These are phyloP conservation scores for Bombus pascuorum DNA, from an alignment of 1,140 invertebrate genomes.

Conservation along the genomic window DNA sequence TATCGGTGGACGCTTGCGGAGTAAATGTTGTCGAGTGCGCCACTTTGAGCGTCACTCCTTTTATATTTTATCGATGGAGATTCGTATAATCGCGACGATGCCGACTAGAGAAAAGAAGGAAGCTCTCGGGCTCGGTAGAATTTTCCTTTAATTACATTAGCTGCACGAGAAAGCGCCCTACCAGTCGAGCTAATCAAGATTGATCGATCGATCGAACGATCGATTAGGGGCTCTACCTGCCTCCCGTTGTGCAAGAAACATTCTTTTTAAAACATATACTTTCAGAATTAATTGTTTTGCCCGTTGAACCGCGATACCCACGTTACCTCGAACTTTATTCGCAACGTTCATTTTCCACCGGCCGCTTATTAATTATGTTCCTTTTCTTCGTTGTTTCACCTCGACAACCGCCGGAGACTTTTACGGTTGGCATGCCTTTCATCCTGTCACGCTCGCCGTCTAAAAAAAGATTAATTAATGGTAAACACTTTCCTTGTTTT, in stretches of 20 bases:
- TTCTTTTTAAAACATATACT: too few relatives aligned
- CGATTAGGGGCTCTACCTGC: too few relatives aligned
- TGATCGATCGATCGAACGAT: constrained; percentile 10
- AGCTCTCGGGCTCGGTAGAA: background rate
- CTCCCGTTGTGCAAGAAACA: background rate
- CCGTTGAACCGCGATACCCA: background rate
- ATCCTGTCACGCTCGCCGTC: constrained; percentile 1
- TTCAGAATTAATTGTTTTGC: background rate
- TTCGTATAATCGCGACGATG: constrained; percentile 32
- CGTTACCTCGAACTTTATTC: constrained; percentile 2
- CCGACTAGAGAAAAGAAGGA: background rate
- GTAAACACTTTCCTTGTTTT: constrained; percentile 44
- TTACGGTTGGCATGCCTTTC: constrained; percentile 17
- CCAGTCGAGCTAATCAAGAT: background rate
- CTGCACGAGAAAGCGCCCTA: background rate
- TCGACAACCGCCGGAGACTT: constrained; percentile 13
- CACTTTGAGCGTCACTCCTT: constrained; percentile 54
- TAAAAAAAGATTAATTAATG: constrained; percentile 41
- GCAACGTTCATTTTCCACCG: background rate
- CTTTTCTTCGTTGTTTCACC: constrained; percentile 6
- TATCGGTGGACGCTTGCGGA: constrained; percentile 58
- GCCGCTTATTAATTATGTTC: constrained; percentile 37
- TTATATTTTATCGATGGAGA: constrained; percentile 40
- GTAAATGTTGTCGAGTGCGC: constrained; percentile 55
- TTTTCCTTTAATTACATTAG: constrained; percentile 42